Percentiles rank a stretch among this genome's conserved stretches.
These are phyloP conservation scores for Harpalus rubripes DNA, from an alignment of 2,888 invertebrate genomes.

Conservation along the genomic window DNA sequence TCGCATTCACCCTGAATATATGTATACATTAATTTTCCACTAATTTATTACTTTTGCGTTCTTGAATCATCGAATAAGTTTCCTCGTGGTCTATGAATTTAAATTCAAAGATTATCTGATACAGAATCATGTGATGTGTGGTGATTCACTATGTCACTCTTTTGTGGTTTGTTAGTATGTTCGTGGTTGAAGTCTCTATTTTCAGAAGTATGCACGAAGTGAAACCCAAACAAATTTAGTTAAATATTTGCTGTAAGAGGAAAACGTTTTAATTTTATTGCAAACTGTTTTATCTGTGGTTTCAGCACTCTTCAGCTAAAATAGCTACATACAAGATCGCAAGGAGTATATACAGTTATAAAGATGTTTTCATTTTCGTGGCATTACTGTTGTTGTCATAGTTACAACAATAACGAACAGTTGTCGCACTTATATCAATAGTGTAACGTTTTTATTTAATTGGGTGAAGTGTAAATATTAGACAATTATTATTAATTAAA, in stretches of 20 bases:
- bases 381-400: too few relatives aligned
- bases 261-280: conserved; percentile 50
- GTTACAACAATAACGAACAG: too few relatives aligned
- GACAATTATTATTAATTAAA: too few relatives aligned
- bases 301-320: conserved; percentile 6
- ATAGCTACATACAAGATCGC: not conserved
- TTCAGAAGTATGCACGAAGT: not conserved
- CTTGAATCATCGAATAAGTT: not conserved
- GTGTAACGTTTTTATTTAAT: too few relatives aligned
- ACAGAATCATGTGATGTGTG: not conserved
- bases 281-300: conserved; percentile 21
- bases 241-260: conserved; percentile 37
- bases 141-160: not conserved
- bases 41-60: not conserved
- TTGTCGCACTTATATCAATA: too few relatives aligned
- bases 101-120: not conserved
- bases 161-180: not conserved
- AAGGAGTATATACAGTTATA: too few relatives aligned
- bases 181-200: not conserved
- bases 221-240: conserved; percentile 35
- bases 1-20: too few relatives aligned
- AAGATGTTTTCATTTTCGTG: too few relatives aligned
- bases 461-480: too few relatives aligned
- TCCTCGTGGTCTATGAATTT: not conserved
- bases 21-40: too few relatives aligned